Evolutionary conservation across 2,888 invertebrate genomes (phyloP).

Genomic region (Osmoderma eremita): DNA sequence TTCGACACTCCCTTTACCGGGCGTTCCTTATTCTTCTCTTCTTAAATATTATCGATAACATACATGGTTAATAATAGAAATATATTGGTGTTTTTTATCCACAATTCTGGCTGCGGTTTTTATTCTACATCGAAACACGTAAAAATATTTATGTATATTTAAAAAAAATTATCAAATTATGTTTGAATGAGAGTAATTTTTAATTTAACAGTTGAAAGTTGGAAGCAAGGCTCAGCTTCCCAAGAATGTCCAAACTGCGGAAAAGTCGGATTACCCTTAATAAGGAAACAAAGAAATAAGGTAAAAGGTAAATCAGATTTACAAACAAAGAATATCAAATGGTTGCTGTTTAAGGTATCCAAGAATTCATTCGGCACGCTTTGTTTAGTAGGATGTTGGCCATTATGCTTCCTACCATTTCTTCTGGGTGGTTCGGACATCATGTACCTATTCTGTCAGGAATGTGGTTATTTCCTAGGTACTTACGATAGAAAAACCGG

Average conservation of each 20-base stretch:
- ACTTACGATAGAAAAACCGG: conserved; percentile 56
- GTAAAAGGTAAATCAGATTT: conserved; percentile 45
- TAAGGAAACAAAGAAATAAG: conserved; percentile 59
- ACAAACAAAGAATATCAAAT: conserved; percentile 17
- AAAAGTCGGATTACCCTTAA: conserved; percentile 55
- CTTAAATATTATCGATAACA: no score
- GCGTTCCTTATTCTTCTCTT: no score
- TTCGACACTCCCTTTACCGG: no score
- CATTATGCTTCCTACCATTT: conserved; percentile 60
- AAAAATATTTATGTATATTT: neutral
- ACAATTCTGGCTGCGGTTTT: no score
- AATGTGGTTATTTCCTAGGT: conserved; percentile 64
- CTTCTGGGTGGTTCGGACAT: conserved; percentile 56
- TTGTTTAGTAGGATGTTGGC: conserved; percentile 60
- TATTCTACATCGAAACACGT: no score
- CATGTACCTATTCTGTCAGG: conserved; percentile 63
- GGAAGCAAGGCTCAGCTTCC: conserved; percentile 56
- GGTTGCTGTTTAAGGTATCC: conserved; percentile 52
- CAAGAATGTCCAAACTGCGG: conserved; percentile 55
- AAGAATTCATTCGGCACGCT: conserved; percentile 57
- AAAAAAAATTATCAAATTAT: neutral
- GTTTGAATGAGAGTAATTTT: neutral
- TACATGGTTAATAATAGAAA: no score
- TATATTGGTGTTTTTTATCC: no score
- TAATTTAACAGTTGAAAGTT: conserved; percentile 56